phyloP scores from a whole-genome alignment of 2,888 invertebrate species.

The Stegophylla sp. region DNA sequence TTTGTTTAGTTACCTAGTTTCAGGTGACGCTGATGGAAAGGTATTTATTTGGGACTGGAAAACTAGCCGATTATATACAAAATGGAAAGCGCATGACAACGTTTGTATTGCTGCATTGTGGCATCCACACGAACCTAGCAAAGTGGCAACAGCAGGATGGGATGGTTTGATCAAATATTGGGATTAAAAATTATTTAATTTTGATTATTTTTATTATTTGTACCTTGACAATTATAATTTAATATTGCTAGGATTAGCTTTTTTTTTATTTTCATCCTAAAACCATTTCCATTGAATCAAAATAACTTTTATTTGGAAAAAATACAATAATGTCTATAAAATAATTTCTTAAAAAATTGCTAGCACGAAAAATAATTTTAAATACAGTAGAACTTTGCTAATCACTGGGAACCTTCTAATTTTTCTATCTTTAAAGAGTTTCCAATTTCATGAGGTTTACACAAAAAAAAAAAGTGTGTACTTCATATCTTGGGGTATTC shows the following conservation, averaged over 20 bases:
- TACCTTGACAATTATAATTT: not conserved
- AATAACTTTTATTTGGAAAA: no score
- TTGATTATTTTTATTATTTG: not conserved
- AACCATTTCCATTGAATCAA: not conserved
- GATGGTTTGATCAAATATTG: conserved; percentile 98
- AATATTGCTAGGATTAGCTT: conserved; percentile 5
- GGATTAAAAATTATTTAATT: conserved; percentile 75
- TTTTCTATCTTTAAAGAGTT: no score
- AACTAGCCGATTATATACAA: conserved; percentile 95
- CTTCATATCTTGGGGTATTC: no score
- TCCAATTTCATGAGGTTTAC: no score
- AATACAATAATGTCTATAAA: no score
- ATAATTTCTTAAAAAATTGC: no score
- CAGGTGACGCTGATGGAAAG: conserved; percentile 98
- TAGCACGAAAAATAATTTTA: no score
- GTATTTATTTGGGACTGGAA: conserved; percentile 99
- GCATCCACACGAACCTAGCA: conserved; percentile 99
- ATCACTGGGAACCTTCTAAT: no score
- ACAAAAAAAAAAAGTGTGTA: no score
- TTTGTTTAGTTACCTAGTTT: conserved; percentile 86
- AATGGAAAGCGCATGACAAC: conserved; percentile 99
- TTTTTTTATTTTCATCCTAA: not conserved
- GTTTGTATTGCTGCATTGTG: conserved; percentile 93
- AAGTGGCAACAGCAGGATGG: conserved; percentile 98
- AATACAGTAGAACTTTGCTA: no score